phyloP scores from a whole-genome alignment of 1,140 invertebrate genomes.

The Tigriopus japonicus region DNA sequence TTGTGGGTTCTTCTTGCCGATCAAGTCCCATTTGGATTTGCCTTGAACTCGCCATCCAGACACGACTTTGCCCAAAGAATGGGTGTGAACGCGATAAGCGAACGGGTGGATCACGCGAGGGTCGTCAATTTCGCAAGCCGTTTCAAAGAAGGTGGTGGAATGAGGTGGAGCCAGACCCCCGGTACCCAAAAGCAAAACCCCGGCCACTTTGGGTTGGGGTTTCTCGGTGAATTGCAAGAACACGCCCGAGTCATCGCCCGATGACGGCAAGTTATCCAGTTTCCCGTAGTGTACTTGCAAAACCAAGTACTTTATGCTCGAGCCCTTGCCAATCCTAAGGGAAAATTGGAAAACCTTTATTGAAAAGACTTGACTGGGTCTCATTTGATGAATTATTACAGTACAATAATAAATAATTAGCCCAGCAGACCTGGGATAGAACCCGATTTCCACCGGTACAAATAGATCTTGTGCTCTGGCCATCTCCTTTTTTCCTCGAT shows the following conservation, averaged over 20 bases:
- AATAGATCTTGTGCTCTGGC: no score
- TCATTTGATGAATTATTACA: no score
- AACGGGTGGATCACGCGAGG: conserved; percentile 75
- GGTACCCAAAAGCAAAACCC: conserved; percentile 66
- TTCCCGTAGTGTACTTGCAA: conserved; percentile 81
- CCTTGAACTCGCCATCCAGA: conserved; percentile 57
- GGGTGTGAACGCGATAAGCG: conserved; percentile 85
- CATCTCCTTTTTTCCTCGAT: no score
- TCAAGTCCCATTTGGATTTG: conserved; percentile 47
- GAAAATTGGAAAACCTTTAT: conserved; percentile 43
- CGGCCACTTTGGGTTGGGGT: conserved; percentile 54
- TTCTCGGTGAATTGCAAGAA: conserved; percentile 51
- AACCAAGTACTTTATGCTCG: conserved; percentile 33
- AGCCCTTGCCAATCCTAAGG: conserved; percentile 31
- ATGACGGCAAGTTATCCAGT: conserved; percentile 14
- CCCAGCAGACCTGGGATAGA: no score
- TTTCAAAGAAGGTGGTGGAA: conserved; percentile 61
- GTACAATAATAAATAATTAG: no score
- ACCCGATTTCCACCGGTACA: no score
- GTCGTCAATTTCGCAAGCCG: conserved; percentile 57
- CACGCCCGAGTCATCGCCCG: conserved; percentile 55
- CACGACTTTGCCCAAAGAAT: conserved; percentile 60
- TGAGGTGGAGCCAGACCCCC: conserved; percentile 50
- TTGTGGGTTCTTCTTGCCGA: conserved; percentile 79
- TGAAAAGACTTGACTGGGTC: no score